phyloP scores from a whole-genome alignment of 1,140 invertebrate species.

The Atta texana region DNA sequence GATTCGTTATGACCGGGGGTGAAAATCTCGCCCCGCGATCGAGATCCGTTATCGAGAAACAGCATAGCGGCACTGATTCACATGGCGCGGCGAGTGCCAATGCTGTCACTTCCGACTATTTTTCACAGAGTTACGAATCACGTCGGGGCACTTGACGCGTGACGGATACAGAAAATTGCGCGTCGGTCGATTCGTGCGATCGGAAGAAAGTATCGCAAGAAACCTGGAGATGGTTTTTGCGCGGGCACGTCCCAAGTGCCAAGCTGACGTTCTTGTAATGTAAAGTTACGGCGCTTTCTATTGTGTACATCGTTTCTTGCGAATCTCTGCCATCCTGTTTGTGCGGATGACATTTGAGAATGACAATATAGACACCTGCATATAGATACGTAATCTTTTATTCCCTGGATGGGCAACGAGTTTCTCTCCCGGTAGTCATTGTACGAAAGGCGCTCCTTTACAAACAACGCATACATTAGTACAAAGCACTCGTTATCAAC shows the following conservation, averaged over 20 bases:
- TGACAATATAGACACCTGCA: constrained; percentile 4
- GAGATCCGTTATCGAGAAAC: constrained; percentile 34
- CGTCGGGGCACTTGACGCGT: constrained; percentile 18
- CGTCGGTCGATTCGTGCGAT: constrained; percentile 9
- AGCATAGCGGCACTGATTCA: neutral
- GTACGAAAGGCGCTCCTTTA: neutral
- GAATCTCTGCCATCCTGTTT: neutral
- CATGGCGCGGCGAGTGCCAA: neutral
- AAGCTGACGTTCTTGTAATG: neutral
- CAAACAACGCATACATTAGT: neutral
- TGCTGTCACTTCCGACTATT: constrained; percentile 48
- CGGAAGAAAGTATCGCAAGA: constrained; percentile 54
- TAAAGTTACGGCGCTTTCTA: constrained; percentile 43
- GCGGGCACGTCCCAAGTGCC: neutral
- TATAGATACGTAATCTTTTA: constrained; percentile 11
- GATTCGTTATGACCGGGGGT: constrained; percentile 21
- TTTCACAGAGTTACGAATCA: constrained; percentile 39
- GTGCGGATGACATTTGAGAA: constrained; percentile 4
- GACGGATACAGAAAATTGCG: constrained; percentile 46
- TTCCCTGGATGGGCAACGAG: neutral
- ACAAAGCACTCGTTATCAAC: constrained; percentile 6
- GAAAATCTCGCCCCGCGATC: constrained; percentile 57
- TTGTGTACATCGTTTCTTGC: neutral
- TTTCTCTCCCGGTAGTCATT: neutral
- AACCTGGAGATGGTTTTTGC: constrained; percentile 6